phyloP scores from a whole-genome alignment of 2,113 vertebrate genomes.

The Colistium nudipinnis region DNA sequence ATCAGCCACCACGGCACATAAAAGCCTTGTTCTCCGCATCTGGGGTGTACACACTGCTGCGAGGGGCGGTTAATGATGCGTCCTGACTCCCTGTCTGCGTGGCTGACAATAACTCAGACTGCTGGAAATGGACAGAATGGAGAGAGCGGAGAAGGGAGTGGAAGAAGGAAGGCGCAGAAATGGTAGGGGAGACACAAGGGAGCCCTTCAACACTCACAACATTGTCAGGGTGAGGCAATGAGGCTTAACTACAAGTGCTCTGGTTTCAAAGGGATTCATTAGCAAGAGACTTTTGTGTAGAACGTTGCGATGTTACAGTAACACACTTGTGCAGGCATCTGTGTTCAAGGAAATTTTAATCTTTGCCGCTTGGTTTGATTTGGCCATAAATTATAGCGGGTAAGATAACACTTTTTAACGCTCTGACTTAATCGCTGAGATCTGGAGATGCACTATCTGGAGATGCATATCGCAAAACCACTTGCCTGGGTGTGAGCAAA shows the following conservation, averaged over 20 bases:
- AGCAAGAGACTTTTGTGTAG: conserved; percentile 62
- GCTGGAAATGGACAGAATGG: conserved; percentile 53
- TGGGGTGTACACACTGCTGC: conserved; percentile 48
- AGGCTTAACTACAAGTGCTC: conserved; percentile 67
- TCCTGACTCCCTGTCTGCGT: conserved; percentile 47
- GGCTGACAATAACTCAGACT: conserved; percentile 62
- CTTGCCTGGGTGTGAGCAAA: not conserved
- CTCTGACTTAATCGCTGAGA: not conserved
- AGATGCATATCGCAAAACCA: not conserved
- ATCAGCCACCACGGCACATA: conserved; percentile 61
- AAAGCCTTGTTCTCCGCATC: conserved; percentile 61
- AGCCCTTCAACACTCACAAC: conserved; percentile 66
- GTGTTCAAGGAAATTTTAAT: not conserved
- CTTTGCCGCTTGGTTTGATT: conserved; percentile 4
- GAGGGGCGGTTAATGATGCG: conserved; percentile 63
- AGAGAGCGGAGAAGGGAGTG: conserved; percentile 29
- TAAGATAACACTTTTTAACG: not conserved
- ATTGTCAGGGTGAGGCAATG: conserved; percentile 69
- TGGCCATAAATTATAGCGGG: not conserved
- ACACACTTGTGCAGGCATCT: conserved; percentile 16
- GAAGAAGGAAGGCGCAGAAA: conserved; percentile 20
- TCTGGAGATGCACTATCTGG: not conserved
- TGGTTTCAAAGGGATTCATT: conserved; percentile 76
- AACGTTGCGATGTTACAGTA: conserved; percentile 43
- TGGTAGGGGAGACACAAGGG: conserved; percentile 46